Base-by-base conservation (phyloP, 2,888 invertebrate species). In the Drosophila pseudotalamancana region DNA sequence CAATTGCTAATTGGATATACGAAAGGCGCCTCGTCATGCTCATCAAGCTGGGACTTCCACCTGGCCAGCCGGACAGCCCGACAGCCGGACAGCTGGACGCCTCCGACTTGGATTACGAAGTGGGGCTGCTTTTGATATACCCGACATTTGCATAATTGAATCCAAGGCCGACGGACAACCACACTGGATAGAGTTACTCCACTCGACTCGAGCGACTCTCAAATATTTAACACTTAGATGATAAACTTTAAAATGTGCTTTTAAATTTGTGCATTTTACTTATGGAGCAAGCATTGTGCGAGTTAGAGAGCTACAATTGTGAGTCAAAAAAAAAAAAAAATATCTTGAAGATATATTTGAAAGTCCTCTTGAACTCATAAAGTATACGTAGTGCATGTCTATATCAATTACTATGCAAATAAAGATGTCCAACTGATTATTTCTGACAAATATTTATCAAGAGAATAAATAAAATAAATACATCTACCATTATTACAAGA, bases 1-100 rank as follows among this genome's bases (percentile, higher is more conserved):
- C 57, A 72, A 39, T 60, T 62, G 68, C 61, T 79, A 79, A 79
- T 85, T 79, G 72, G 82, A 75, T 32, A 60, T 39, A 50, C 21
- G 56, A 51, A 43, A 70, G 34, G 21, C 50, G 78, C 53, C 59
- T 1, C 18, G 71, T 79, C 78, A 77, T 55, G 23, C 55, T 49
- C 64, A 64, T 61, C 70, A 57, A 39, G n/a, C n/a, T n/a, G n/a
- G n/a, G n/a, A n/a, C n/a, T n/a, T n/a, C n/a, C n/a, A n/a, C n/a
- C n/a, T n/a, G n/a, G n/a, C n/a, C 21, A 32, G 14, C 9, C 29
- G 29, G n/a, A 18, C 56, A 57, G 31, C 46, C 23, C 19, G 65
- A 40, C 39, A 40, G 4, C 23, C 18, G 32, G 53, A 19, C 37
- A 74, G 74, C 63, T 70, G 76, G 51, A 65, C 76, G 42, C 70